These are phyloP conservation scores for Caenorhabditis sp. DNA, from an alignment of 2,888 invertebrate species.

Conservation along the genomic window DNA sequence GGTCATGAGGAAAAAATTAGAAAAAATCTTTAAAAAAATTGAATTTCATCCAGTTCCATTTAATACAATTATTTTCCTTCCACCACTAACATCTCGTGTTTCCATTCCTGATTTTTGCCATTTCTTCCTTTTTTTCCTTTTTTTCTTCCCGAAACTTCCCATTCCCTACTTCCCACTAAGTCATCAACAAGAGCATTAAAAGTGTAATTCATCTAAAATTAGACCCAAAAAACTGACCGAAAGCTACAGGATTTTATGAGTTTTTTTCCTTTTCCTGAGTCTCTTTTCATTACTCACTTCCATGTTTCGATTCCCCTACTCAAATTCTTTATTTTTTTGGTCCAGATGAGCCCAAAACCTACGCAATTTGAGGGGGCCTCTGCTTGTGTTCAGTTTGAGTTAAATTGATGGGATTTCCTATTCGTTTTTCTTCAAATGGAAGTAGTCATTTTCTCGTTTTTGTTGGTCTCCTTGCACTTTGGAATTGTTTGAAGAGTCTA, in stretches of 20 bases:
- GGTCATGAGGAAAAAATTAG: constrained; percentile 20
- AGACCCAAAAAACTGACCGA: constrained; percentile 17
- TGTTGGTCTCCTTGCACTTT: constrained; percentile 17
- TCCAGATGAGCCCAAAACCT: constrained; percentile 34
- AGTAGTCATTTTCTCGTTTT: background rate
- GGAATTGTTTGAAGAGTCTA: too few relatives aligned
- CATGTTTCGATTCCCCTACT: background rate
- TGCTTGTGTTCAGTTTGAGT: constrained; percentile 51
- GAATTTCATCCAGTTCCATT: too few relatives aligned
- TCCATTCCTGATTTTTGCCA: too few relatives aligned
- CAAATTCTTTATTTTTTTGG: background rate
- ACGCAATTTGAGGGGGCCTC: too few relatives aligned
- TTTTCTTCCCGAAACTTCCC: constrained; percentile 1
- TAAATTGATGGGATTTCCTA: constrained; percentile 38
- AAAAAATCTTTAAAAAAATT: too few relatives aligned
- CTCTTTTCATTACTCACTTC: constrained; percentile 1
- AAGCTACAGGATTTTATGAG: constrained; percentile 32
- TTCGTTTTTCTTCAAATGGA: too few relatives aligned
- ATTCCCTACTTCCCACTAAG: too few relatives aligned
- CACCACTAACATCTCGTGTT: constrained; percentile 10
- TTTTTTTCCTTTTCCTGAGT: background rate
- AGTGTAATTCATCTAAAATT: constrained; percentile 27
- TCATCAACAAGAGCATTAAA: constrained; percentile 11
- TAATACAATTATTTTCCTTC: constrained; percentile 23
- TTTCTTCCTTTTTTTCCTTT: constrained; percentile 8